A percentile compares a stretch with the other conserved stretches of the same genome.
Evolutionary conservation across 2,797 vertebrate genomes (phyloP).

Genomic region (Oophaga sylvatica): DNA sequence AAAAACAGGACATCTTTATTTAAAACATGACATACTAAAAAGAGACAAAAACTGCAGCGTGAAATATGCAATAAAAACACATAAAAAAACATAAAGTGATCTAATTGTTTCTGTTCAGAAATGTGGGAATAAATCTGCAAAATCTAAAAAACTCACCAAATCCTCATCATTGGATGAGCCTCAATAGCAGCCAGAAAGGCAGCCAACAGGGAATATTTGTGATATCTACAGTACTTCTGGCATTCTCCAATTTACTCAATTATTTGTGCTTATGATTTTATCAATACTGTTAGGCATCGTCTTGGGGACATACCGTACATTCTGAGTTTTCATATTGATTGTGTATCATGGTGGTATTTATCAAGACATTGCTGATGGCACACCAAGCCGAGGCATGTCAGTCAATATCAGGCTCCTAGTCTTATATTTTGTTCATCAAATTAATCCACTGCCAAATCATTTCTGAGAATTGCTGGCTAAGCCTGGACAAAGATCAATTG

Average conservation of each 20-base stretch:
- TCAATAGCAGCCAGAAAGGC: background rate
- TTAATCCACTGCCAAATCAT: background rate
- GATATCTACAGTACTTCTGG: background rate
- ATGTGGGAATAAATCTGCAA: too few relatives aligned
- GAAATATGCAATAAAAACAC: too few relatives aligned
- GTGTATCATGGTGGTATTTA: background rate
- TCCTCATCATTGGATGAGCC: too few relatives aligned
- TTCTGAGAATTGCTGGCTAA: background rate
- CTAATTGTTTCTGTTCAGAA: too few relatives aligned
- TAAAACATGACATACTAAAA: too few relatives aligned
- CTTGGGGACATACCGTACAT: background rate
- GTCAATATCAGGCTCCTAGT: background rate
- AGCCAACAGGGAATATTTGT: background rate
- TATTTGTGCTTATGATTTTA: background rate
- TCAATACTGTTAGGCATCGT: background rate
- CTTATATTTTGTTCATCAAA: background rate
- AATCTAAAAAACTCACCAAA: too few relatives aligned
- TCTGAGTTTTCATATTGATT: background rate
- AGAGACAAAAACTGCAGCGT: too few relatives aligned
- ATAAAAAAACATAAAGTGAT: too few relatives aligned
- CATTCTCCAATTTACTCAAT: background rate
- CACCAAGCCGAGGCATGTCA: background rate
- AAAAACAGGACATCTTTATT: too few relatives aligned
- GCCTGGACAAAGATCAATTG: background rate
- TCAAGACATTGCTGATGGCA: background rate